phyloP scores from a whole-genome alignment of 2,113 vertebrate species.

The Conger conger region DNA sequence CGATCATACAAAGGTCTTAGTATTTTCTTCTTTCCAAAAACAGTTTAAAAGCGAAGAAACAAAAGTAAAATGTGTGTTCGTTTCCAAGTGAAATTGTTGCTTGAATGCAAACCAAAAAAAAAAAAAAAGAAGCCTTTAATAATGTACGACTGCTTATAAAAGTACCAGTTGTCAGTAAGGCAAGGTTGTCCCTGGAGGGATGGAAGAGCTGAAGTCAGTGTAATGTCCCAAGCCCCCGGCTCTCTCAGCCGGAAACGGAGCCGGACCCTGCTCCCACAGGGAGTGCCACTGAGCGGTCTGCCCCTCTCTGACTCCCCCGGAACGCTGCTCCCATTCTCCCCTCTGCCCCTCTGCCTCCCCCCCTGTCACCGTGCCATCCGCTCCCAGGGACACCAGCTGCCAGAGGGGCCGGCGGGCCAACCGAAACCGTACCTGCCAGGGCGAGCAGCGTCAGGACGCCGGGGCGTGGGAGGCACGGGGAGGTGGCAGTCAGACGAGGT shows the following conservation, averaged over 20 bases:
- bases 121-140: too few relatives aligned
- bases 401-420: not conserved
- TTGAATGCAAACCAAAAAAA: too few relatives aligned
- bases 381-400: not conserved
- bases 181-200: not conserved
- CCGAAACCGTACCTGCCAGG: not conserved
- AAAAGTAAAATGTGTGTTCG: too few relatives aligned
- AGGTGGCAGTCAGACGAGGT: not conserved
- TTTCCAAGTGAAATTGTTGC: too few relatives aligned
- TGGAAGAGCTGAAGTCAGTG: not conserved
- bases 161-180: not conserved
- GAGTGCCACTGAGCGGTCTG: not conserved
- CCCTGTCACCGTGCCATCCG: not conserved
- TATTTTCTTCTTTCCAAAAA: too few relatives aligned
- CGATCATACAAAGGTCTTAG: too few relatives aligned
- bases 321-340: slow-evolving; percentile 24
- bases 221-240: not conserved
- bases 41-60: too few relatives aligned
- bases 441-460: not conserved
- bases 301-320: slow-evolving; percentile 23
- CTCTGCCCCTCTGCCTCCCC: not conserved
- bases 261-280: not conserved
- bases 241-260: not conserved
- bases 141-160: not conserved
- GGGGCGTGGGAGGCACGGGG: not conserved